Percentiles rank a stretch among this genome's conserved stretches.
These are phyloP conservation scores for Phrynocephalus forsythii DNA, from an alignment of 2,797 vertebrate species.

Conservation along the genomic window DNA sequence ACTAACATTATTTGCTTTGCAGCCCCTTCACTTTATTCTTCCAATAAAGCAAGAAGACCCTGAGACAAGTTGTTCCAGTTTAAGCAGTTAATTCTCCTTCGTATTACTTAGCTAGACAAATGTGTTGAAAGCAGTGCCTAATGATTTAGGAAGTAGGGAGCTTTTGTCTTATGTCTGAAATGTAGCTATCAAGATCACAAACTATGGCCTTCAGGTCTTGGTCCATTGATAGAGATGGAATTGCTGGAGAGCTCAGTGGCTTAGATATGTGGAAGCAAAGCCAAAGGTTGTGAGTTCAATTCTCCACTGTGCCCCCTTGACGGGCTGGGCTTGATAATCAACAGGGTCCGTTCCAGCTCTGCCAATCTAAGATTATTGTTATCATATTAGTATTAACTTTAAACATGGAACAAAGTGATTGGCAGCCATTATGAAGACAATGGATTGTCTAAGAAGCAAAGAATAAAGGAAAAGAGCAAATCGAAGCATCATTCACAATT, in stretches of 20 bases:
- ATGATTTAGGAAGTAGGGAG: not conserved
- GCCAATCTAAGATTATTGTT: too few relatives aligned
- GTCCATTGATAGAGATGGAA: not conserved
- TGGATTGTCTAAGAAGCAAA: not conserved
- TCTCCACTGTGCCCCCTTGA: too few relatives aligned
- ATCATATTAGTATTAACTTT: not conserved
- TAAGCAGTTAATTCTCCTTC: not conserved
- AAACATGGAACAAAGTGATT: not conserved
- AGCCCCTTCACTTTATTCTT: conserved; percentile 2
- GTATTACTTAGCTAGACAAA: not conserved
- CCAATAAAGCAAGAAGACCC: conserved; percentile 14
- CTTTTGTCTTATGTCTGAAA: not conserved
- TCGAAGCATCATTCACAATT: not conserved
- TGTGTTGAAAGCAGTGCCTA: not conserved
- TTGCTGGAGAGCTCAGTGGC: too few relatives aligned
- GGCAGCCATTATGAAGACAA: not conserved
- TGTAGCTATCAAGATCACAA: not conserved
- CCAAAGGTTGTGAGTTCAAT: too few relatives aligned
- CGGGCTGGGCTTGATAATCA: too few relatives aligned
- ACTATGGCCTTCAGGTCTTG: not conserved
- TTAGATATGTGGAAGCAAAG: too few relatives aligned
- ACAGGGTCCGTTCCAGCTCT: too few relatives aligned
- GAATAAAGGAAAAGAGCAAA: not conserved
- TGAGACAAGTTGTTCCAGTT: not conserved
- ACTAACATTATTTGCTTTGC: not conserved